A percentile compares a stretch with the other conserved stretches of the same genome.
phyloP scores from a whole-genome alignment of 2,888 invertebrate genomes.

The Ptilodon capucinus region DNA sequence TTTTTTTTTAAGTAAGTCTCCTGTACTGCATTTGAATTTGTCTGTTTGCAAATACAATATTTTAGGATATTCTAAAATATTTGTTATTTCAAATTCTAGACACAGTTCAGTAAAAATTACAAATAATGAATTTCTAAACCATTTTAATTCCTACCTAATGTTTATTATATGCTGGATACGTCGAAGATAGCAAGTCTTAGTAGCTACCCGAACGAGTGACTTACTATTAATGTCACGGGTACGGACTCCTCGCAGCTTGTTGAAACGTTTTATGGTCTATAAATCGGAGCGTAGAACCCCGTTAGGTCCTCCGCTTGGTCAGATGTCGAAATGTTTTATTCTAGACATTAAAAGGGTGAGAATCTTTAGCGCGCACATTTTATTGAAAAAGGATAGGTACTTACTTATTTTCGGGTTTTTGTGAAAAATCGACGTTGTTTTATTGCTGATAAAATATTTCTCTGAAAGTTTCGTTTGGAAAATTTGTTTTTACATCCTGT shows the following conservation, averaged over 20 bases:
- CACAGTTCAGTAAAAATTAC: too few species aligned
- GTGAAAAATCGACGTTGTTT: not conserved
- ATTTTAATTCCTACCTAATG: not conserved
- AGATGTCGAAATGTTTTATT: slow-evolving; percentile 54
- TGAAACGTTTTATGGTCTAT: slow-evolving; percentile 70
- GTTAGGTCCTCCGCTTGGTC: slow-evolving; percentile 55
- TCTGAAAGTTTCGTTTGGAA: too few species aligned
- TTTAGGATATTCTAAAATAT: too few species aligned
- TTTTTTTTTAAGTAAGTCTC: too few species aligned
- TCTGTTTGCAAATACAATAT: too few species aligned
- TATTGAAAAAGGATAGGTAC: slow-evolving; percentile 20
- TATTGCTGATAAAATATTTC: not conserved
- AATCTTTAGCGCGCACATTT: slow-evolving; percentile 27
- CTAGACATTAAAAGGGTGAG: slow-evolving; percentile 38
- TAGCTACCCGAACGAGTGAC: slow-evolving; percentile 35
- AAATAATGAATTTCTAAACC: too few species aligned
- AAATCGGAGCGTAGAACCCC: slow-evolving; percentile 53
- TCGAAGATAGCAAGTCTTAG: slow-evolving; percentile 43
- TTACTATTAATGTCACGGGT: slow-evolving; percentile 62
- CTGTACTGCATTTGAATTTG: too few species aligned
- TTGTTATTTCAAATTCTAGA: too few species aligned
- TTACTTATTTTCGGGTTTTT: too few species aligned
- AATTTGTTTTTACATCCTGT: too few species aligned
- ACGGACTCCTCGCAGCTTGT: slow-evolving; percentile 58
- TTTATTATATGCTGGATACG: slow-evolving; percentile 18